phyloP scores from a whole-genome alignment of 2,797 vertebrate genomes.

The Danio albolineatus region DNA sequence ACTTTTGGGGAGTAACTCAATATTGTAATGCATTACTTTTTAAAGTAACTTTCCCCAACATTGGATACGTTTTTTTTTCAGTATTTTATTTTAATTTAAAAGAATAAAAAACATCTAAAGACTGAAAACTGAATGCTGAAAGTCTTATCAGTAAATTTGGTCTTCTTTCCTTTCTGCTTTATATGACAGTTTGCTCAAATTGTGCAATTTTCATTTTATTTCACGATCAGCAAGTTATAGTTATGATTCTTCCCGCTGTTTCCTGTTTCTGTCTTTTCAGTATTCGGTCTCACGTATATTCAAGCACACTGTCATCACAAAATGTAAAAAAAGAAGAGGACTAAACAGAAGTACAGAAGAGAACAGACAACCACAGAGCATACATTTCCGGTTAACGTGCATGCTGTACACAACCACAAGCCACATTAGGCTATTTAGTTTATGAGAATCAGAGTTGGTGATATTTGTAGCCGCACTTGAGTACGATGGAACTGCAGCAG shows the following conservation, averaged over 20 bases:
- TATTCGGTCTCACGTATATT: neutral
- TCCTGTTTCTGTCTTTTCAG: neutral
- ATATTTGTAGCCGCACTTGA: neutral
- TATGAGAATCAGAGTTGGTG: neutral
- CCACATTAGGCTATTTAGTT: neutral
- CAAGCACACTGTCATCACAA: neutral
- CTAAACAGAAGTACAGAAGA: neutral
- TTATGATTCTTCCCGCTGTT: neutral
- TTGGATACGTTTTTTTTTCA: too few relatives aligned
- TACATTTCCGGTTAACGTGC: neutral
- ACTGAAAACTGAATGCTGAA: too few relatives aligned
- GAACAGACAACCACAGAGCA: neutral
- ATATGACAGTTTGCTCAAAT: neutral
- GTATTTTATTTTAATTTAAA: too few relatives aligned
- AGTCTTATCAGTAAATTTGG: too few relatives aligned
- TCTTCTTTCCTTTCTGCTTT: conserved; percentile 8
- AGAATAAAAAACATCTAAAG: too few relatives aligned
- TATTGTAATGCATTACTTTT: too few relatives aligned
- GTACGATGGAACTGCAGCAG: conserved; percentile 42
- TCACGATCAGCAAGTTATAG: conserved; percentile 2
- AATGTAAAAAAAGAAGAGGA: neutral
- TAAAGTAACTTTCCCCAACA: too few relatives aligned
- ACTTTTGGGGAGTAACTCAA: too few relatives aligned
- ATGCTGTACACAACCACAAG: neutral
- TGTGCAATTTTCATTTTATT: neutral